Base-by-base conservation (phyloP, 2,113 vertebrate species). In the Nerophis ophidion region DNA sequence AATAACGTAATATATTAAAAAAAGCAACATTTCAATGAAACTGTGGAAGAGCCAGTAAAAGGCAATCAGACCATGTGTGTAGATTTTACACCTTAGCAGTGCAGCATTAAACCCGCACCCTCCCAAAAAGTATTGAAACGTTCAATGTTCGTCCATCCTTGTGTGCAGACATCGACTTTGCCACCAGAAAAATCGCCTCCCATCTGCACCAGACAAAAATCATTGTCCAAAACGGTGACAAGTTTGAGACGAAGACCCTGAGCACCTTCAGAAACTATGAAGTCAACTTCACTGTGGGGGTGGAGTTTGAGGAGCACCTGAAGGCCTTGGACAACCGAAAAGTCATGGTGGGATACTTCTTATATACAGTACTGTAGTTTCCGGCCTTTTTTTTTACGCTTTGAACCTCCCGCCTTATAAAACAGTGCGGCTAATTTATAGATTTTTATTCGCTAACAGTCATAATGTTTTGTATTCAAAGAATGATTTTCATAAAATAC, bases 191-290 rank as follows among this genome's bases (percentile, higher is more conserved):
- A 88, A 92, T 99, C 13, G 96, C 93, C 0, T 12, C 60, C 15
- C 91, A 88, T 66, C 90, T 99, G 81, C 90, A 66, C 46, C 96
- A 98, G 89, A 95, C 93, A 0, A 99, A 99, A 67, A 85, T 93
- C 45, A 86, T 99, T 1, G 75, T 89, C 56, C 97, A 99, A 82
- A 78, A 94, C 0, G 95, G 93, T 17, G 86, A 98, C 77, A 86
- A 86, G 70, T 98, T 99, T 70, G 92, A 94, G 79, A 94, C 92
- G 0, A 94, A 92, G 82, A 97, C 96, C 15, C 74, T 92, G 60
- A 99, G 96, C 88, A 95, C 92, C 5, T 94, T 99, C 80, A 90
- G 96, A 54, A 98, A 97, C 86, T 99, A 99, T 1, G 87, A 94
- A 0, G 0, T 98, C 69, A 85, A 95, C 82, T 99, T 81, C 80